Evolutionary conservation across 1,140 invertebrate species (phyloP).

Genomic region (Leptonema lineaticorne): DNA sequence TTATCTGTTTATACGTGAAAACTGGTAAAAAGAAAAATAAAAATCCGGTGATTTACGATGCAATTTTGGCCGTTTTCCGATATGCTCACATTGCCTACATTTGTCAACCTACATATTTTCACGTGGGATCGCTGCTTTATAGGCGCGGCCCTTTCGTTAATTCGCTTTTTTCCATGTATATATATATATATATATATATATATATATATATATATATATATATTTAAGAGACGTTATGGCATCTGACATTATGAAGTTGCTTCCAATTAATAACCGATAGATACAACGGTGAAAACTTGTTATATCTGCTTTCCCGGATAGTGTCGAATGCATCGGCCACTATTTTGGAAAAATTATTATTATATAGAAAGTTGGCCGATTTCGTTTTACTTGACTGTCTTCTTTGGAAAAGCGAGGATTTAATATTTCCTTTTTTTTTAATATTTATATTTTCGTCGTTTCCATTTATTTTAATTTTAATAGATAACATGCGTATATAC

Average conservation of each 20-base stretch:
- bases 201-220: too few relatives aligned
- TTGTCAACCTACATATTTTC: conserved; percentile 11
- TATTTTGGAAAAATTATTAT: conserved; percentile 9
- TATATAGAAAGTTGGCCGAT: conserved; percentile 14
- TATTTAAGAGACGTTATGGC: not conserved
- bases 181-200: too few relatives aligned
- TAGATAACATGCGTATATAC: too few relatives aligned
- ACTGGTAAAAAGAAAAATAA: not conserved
- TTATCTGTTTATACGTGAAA: too few relatives aligned
- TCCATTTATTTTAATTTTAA: too few relatives aligned
- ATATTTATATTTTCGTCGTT: too few relatives aligned
- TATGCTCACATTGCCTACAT: not conserved
- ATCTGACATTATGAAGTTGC: not conserved
- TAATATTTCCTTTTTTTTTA: too few relatives aligned
- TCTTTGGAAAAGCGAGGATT: too few relatives aligned
- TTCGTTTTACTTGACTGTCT: too few relatives aligned
- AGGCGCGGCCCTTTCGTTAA: not conserved
- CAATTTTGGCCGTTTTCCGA: conserved; percentile 4
- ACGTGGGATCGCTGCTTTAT: not conserved
- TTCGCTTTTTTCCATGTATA: not conserved
- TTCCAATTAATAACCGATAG: not conserved
- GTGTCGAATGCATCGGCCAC: not conserved
- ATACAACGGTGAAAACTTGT: conserved; percentile 7
- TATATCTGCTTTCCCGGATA: conserved; percentile 11
- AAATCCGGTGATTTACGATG: not conserved